Evolutionary conservation across 2,113 vertebrate genomes (phyloP).

Genomic region (Podarcis muralis): DNA sequence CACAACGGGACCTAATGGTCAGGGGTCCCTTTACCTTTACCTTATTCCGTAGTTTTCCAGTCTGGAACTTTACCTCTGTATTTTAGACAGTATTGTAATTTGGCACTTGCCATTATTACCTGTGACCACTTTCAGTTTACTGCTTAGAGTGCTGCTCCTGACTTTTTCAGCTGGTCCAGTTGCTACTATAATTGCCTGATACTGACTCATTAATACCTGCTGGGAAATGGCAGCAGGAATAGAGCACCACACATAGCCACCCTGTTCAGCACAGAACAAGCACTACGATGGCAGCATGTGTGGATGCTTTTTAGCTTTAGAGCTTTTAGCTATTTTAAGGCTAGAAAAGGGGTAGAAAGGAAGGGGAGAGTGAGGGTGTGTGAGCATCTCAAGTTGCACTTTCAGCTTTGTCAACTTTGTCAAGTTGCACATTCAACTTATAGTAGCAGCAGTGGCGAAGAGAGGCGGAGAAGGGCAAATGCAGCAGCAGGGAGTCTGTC

Average conservation of each 20-base stretch:
- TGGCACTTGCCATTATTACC: neutral
- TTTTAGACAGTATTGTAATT: slow-evolving; percentile 1
- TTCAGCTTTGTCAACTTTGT: neutral
- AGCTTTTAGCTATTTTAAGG: neutral
- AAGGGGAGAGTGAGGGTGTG: no score
- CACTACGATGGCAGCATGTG: neutral
- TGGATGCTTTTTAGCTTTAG: neutral
- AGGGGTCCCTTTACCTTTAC: no score
- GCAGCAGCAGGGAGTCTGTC: neutral
- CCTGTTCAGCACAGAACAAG: neutral
- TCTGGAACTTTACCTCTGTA: neutral
- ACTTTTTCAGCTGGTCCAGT: neutral
- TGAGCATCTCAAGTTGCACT: neutral
- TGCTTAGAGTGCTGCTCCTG: neutral
- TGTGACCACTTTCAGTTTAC: neutral
- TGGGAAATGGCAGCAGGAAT: neutral
- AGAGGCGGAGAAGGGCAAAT: neutral
- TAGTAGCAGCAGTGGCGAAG: neutral
- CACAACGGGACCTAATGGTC: no score
- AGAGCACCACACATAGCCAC: neutral
- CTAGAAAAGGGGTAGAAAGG: neutral
- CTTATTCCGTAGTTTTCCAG: slow-evolving; percentile 23
- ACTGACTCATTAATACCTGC: neutral
- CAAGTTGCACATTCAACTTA: neutral
- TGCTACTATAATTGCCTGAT: neutral